Evolutionary conservation across 2,113 vertebrate species (phyloP), one percentile per base, ranked within the genome.

Genomic region (Xenus cinereus): DNA sequence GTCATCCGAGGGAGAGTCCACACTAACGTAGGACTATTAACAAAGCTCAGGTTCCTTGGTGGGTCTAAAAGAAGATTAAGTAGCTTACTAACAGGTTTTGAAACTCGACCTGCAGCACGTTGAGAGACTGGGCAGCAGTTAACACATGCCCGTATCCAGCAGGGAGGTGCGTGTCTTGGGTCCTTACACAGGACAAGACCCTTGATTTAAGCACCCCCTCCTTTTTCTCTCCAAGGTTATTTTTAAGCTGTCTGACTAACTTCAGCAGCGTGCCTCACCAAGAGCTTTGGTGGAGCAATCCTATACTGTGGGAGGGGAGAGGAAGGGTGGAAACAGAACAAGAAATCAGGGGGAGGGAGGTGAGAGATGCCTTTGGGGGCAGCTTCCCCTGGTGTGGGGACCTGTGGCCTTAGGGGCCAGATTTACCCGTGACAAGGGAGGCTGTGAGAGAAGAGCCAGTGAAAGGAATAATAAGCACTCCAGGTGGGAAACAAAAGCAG

Each of bases 401-500:
- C 18, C 11, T 80, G 27, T 90, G 41, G 81, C 91, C 87, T 79
- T 85, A 91, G 74, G 74, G 81, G 64, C 9, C 74, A 91, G 16
- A 85, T 92, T 89, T 76, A 35, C 57, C 39, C 41, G 9, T 3
- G 18, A 35, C 39, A 64, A 86, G 63, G 35, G 72, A 94, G 27
- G 24, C 33, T 54, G 8, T 12, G 1, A 0, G 50, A 9, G 60
- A 78, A 72, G 64, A 78, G 48, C 22, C 74, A 69, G 30, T 37
- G 41, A 91, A 87, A 93, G n/a, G 8, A 69, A 1, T 19, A 84
- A 86, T 79, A 57, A 96, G 26, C 27, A 37, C 57, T 66, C n/a
- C 57, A 84, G 92, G 77, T 95, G 86, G 89, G 71, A 91, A 93
- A 92, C 21, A 74, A 82, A 82, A 21, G 30, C 3, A 95, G 8